Base-by-base conservation (phyloP, 92 coral and sea anemone species). In the Heteractis magnifica region DNA sequence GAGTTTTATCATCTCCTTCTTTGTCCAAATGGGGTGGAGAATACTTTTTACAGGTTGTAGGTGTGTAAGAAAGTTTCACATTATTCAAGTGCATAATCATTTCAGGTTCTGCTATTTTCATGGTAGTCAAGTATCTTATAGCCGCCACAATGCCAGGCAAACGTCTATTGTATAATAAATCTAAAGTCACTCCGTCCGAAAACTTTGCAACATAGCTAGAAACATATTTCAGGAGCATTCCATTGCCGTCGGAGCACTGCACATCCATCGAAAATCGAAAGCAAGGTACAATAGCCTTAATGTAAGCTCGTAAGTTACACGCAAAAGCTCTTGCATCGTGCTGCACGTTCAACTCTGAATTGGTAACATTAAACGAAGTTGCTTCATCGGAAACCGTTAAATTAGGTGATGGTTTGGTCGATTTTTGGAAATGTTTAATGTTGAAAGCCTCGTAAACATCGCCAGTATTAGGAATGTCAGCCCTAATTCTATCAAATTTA, bases 221-320 rank as follows among this genome's bases (percentile, higher is more conserved):
- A 0, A 81, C 85, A 82, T 82, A 86, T 60, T 71, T 73, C 34
- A 89, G 14, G 10, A 86, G 44, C 87, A 89, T 86, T 49, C 73
- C 90, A 20, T 68, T 82, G 26, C 84, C 84, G 56, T 89, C 90
- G 0, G 81, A 51, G 14, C 87, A 23, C 60, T 86, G 92, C 18
- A 81, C 79, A 50, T 86, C 90, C 92, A 89, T 89, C 3, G 87
- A 65, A 74, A 90, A 89, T 48, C 77, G 56, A 14, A 89, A 41
- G 0, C 84, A 71, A 19, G 89, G 92, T 5, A 79, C 51, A 23
- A 86, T 2, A 52, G 90, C 77, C 0, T 83, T 41, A 8, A 89
- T 89, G 60, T 86, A 86, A 1, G 90, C 83, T 44, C 92, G 77
- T 12, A 89, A 70, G 78, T 86, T 72, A 11, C 56, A 18, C 3